Evolutionary conservation across 2,797 vertebrate species (phyloP).

Genomic region (Bufotes viridis): DNA sequence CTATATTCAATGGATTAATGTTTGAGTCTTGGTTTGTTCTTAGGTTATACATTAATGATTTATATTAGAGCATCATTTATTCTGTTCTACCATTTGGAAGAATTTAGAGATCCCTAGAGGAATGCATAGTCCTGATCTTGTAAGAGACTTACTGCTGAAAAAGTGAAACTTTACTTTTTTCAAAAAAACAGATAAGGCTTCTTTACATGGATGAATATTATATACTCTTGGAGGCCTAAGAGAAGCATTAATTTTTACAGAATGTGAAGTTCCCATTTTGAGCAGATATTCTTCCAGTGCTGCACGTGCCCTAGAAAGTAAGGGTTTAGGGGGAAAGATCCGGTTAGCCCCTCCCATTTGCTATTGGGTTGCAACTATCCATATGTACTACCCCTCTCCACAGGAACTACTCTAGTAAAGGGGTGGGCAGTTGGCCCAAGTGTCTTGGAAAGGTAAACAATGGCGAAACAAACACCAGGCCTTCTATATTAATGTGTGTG

Average conservation of each 20-base stretch:
- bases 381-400: neutral
- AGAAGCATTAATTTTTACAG: neutral
- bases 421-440: neutral
- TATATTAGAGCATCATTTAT: conserved; percentile 1
- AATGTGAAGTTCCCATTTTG: neutral
- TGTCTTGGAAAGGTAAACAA: neutral
- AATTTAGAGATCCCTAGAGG: neutral
- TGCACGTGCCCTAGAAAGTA: neutral
- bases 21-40: neutral
- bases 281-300: neutral
- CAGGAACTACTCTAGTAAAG: neutral
- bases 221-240: neutral
- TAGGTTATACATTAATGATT: conserved; percentile 7
- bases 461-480: too few species aligned
- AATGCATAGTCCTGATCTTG: neutral
- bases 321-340: neutral
- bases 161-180: neutral
- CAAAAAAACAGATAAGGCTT: neutral
- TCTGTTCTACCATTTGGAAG: neutral
- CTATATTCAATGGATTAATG: neutral
- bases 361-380: neutral
- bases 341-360: neutral
- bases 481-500: too few species aligned
- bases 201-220: neutral
- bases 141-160: neutral